Conservation (phyloP, 1,140 invertebrate species). For the Aphidius gifuensis region DNA sequence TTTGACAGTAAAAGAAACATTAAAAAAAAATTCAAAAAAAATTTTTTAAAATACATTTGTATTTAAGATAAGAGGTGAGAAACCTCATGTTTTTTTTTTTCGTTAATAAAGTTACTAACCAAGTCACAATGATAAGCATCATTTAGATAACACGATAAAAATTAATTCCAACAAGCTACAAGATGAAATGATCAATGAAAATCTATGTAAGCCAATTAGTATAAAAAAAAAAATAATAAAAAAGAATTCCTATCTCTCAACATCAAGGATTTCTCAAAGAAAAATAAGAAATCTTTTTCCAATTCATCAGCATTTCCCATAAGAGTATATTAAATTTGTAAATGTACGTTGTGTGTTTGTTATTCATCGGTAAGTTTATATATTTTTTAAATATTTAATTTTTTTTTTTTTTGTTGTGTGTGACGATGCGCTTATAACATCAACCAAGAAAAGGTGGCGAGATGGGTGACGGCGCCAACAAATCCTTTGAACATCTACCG, state of each 20-base stretch:
- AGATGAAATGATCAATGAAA: slow-evolving; percentile 18
- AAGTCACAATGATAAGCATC: slow-evolving; percentile 17
- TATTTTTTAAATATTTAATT: too few species aligned
- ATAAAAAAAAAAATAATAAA: too few species aligned
- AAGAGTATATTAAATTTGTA: too few species aligned
- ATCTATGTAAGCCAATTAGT: slow-evolving; percentile 23
- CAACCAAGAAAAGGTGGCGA: slow-evolving; percentile 27
- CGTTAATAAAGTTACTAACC: slow-evolving; percentile 10
- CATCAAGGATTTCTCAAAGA: too few species aligned
- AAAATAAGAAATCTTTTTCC: too few species aligned
- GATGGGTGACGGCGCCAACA: slow-evolving; percentile 47
- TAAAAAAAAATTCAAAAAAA: background rate
- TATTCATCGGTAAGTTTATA: too few species aligned
- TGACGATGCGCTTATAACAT: slow-evolving; percentile 11
- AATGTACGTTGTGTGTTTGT: too few species aligned
- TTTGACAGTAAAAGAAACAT: background rate
- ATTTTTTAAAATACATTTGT: too few species aligned
- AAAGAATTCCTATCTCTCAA: too few species aligned
- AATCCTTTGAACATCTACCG: slow-evolving; percentile 53
- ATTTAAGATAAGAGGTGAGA: background rate
- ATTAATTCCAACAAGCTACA: slow-evolving; percentile 10
- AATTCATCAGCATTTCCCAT: too few species aligned
- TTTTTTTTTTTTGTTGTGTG: background rate
- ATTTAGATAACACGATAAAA: slow-evolving; percentile 4
- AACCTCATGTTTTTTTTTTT: background rate